Conservation (phyloP, 2,797 vertebrate species). For the Pelodytes ibericus region DNA sequence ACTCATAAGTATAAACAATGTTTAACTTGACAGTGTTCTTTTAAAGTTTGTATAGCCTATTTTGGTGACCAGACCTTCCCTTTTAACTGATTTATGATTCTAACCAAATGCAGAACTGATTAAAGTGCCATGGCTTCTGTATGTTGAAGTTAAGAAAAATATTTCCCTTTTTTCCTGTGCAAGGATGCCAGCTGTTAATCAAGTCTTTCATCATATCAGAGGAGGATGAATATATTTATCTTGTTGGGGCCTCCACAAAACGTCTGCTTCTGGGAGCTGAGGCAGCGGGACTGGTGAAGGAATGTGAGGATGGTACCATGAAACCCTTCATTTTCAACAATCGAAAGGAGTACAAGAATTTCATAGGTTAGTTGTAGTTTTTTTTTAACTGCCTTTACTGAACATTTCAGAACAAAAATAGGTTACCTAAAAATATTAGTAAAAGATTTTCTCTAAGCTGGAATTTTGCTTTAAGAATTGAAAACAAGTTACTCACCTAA, state of each 20-base stretch:
- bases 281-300: constrained; percentile 87
- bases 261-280: constrained; percentile 90
- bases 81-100: no score
- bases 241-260: constrained; percentile 82
- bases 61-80: no score
- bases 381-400: neutral
- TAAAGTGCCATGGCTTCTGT: neutral
- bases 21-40: no score
- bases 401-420: no score
- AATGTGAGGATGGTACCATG: constrained; percentile 88
- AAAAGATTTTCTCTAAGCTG: no score
- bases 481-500: no score
- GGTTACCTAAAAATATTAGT: no score
- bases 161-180: constrained; percentile 11
- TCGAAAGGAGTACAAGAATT: constrained; percentile 84
- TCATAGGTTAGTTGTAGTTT: constrained; percentile 73
- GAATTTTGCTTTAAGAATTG: no score
- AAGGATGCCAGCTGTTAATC: constrained; percentile 87
- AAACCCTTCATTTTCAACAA: constrained; percentile 83
- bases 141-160: neutral
- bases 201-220: constrained; percentile 70
- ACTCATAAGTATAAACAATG: no score
- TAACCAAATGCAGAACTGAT: no score
- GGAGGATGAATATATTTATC: constrained; percentile 78
- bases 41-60: no score